These are phyloP conservation scores for Acipenser oxyrinchus DNA, from an alignment of 2,797 vertebrate genomes.

Conservation along the genomic window DNA sequence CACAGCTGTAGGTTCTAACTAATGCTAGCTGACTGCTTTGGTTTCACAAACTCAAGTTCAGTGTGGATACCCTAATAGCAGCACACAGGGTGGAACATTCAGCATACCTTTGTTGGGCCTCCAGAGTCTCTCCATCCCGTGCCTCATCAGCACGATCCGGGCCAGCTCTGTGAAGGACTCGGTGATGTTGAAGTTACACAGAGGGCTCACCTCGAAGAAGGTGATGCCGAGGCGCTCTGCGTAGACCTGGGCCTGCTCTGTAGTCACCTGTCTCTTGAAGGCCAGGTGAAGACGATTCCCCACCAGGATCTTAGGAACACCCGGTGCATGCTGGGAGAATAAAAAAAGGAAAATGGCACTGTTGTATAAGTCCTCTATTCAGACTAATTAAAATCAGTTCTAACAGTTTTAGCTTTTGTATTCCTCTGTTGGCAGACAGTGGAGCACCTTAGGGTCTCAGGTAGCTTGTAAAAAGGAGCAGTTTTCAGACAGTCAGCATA, in stretches of 20 bases:
- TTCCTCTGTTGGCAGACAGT: no score
- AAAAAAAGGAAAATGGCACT: conserved; percentile 7
- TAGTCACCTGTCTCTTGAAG: conserved; percentile 81
- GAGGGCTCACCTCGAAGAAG: conserved; percentile 82
- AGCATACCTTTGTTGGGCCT: conserved; percentile 71
- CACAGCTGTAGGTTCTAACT: no score
- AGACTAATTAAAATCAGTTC: conserved; percentile 1
- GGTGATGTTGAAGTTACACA: conserved; percentile 84
- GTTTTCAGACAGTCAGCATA: not conserved
- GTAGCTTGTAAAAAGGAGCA: not conserved
- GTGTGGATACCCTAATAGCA: no score
- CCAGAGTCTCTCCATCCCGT: conserved; percentile 82
- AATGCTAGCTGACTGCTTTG: not conserved
- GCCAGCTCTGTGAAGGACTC: conserved; percentile 83
- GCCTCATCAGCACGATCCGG: conserved; percentile 73
- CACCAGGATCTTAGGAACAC: conserved; percentile 81
- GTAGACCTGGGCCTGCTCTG: conserved; percentile 74
- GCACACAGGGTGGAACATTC: not conserved
- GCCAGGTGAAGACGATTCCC: conserved; percentile 83
- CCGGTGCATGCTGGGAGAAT: conserved; percentile 68
- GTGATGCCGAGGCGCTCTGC: conserved; percentile 74
- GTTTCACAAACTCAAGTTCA: not conserved
- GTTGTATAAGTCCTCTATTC: not conserved
- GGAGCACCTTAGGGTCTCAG: no score
- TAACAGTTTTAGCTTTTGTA: not conserved